A percentile compares a stretch with the other conserved stretches of the same genome.
Evolutionary conservation across 2,797 vertebrate species (phyloP).

Genomic region (Steatocranus sp.): DNA sequence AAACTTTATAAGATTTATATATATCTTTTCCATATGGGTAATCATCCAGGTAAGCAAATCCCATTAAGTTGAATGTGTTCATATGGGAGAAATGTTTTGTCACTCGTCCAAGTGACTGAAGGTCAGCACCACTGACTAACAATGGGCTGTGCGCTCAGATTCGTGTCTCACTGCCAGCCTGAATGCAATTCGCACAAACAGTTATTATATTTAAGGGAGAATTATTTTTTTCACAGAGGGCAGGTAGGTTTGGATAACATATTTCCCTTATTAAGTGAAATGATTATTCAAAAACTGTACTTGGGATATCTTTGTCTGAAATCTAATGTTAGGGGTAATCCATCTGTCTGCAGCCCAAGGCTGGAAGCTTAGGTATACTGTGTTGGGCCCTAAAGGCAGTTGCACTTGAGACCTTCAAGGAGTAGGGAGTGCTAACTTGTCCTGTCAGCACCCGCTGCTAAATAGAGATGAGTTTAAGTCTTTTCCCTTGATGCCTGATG

Average conservation of each 20-base stretch:
- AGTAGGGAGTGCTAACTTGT: constrained; percentile 49
- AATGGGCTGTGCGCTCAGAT: background rate
- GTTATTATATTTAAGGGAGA: background rate
- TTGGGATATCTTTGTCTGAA: constrained; percentile 12
- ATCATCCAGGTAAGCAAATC: background rate
- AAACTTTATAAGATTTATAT: background rate
- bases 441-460: constrained; percentile 56
- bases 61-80: background rate
- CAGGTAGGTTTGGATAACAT: background rate
- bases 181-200: background rate
- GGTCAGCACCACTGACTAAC: background rate
- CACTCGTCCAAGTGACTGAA: background rate
- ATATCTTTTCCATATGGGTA: rapidly evolving
- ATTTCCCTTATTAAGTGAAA: background rate
- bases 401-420: constrained; percentile 37
- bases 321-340: constrained; percentile 66
- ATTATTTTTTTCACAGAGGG: background rate
- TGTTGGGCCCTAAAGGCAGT: constrained; percentile 37
- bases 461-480: constrained; percentile 34
- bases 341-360: constrained; percentile 69
- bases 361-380: constrained; percentile 38
- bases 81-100: background rate
- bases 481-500: background rate
- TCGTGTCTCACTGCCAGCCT: background rate
- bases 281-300: background rate